A percentile compares a stretch with the other conserved stretches of the same genome.
Evolutionary conservation across 2,888 invertebrate genomes (phyloP).

Genomic region (Ariolimax columbianus): DNA sequence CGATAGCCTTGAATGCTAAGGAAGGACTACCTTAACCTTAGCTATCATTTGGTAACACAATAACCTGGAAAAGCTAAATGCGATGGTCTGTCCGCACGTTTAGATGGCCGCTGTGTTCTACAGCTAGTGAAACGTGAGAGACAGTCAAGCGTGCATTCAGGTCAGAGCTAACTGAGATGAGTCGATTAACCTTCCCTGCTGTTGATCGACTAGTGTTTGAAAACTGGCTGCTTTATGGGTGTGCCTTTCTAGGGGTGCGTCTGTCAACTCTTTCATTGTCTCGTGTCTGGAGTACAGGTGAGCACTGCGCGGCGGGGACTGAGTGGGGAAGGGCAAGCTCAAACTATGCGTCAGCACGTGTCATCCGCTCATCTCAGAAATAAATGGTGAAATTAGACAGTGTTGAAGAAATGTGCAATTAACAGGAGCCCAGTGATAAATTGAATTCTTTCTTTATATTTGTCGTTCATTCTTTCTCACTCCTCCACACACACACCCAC

Average conservation of each 20-base stretch:
- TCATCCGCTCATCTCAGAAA: background rate
- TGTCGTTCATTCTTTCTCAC: constrained; percentile 18
- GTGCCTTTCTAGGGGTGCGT: background rate
- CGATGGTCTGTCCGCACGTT: background rate
- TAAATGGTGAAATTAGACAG: background rate
- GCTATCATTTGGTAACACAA: no score
- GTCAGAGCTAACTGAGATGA: background rate
- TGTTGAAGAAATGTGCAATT: constrained; percentile 13
- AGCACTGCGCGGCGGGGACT: background rate
- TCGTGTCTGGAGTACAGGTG: constrained; percentile 10
- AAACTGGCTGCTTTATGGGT: background rate
- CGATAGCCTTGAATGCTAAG: no score
- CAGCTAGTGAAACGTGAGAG: background rate
- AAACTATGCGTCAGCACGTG: background rate
- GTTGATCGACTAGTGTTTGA: background rate
- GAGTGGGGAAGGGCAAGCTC: background rate
- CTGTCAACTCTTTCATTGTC: constrained; percentile 26
- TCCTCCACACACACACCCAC: no score
- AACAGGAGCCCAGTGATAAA: background rate
- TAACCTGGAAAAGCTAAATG: no score
- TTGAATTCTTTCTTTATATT: constrained; percentile 40
- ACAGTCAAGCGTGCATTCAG: background rate
- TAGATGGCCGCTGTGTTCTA: background rate
- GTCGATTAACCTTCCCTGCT: constrained; percentile 18
- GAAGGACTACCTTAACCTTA: no score